These are phyloP conservation scores for Lysandra coridon DNA, from an alignment of 2,888 invertebrate genomes.

Conservation along the genomic window DNA sequence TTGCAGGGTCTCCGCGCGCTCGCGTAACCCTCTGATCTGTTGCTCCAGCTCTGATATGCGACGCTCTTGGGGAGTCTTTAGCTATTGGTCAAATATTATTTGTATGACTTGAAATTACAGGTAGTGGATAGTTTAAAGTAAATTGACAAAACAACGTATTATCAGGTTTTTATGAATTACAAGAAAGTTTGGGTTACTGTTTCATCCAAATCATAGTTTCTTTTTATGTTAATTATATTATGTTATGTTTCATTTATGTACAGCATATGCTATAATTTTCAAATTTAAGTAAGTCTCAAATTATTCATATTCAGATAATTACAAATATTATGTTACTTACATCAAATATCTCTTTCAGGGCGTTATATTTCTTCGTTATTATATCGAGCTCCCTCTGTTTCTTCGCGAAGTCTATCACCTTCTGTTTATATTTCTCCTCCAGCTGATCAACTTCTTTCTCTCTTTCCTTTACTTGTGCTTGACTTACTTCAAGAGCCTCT, in stretches of 20 bases:
- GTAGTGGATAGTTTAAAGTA: too few species aligned
- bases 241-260: too few species aligned
- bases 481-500: conserved; percentile 54
- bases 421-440: conserved; percentile 61
- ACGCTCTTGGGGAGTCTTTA: conserved; percentile 79
- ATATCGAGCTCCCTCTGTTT: conserved; percentile 70
- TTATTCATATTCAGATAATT: too few species aligned
- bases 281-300: too few species aligned
- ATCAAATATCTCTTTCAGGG: conserved; percentile 43
- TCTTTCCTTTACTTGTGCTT: conserved; percentile 53
- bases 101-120: too few species aligned
- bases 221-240: too few species aligned
- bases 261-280: too few species aligned
- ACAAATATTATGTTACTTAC: conserved; percentile 32
- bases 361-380: conserved; percentile 57
- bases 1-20: conserved; percentile 83
- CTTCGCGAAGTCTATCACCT: conserved; percentile 53
- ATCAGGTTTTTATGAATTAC: not conserved
- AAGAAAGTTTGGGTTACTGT: not conserved
- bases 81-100: conserved; percentile 43
- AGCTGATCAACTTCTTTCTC: conserved; percentile 61
- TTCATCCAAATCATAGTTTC: too few species aligned
- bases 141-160: too few species aligned
- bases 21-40: conserved; percentile 81
- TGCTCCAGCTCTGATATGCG: conserved; percentile 84